phyloP scores from a whole-genome alignment of 2,797 vertebrate species.

The Chelmon rostratus region DNA sequence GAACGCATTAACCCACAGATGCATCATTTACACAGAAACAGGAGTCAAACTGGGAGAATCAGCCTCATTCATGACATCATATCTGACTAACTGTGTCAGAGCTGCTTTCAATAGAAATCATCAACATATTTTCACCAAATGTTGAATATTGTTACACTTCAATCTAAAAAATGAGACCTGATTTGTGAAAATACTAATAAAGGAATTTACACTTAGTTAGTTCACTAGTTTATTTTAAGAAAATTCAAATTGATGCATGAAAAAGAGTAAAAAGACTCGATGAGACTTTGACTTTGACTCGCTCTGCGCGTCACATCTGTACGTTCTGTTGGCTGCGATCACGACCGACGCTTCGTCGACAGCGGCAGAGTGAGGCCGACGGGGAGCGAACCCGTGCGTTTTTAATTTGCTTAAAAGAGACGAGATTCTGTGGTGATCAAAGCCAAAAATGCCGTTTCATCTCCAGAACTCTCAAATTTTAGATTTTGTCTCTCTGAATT shows the following conservation, averaged over 20 bases:
- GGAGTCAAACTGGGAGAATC: neutral
- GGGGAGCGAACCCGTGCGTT: slow-evolving; percentile 28
- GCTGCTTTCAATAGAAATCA: neutral
- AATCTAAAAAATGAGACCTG: neutral
- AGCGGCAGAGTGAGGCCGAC: neutral
- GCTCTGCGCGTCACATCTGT: neutral
- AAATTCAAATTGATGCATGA: neutral
- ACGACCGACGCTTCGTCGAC: neutral
- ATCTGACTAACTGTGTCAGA: neutral
- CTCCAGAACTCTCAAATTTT: slow-evolving; percentile 25
- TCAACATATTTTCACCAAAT: no score
- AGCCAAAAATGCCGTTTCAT: slow-evolving; percentile 52
- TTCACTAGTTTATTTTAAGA: no score
- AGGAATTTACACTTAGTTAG: no score
- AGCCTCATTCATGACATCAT: neutral
- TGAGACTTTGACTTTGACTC: no score
- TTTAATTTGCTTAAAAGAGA: slow-evolving; percentile 50
- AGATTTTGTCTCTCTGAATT: slow-evolving; percentile 38
- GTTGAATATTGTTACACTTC: no score
- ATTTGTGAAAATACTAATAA: neutral
- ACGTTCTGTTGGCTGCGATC: neutral
- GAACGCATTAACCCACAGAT: slow-evolving; percentile 8
- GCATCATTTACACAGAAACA: neutral
- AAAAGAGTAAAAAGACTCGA: neutral
- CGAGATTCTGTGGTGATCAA: slow-evolving; percentile 32